These are phyloP conservation scores for Erpobdella octoculata DNA, from an alignment of 2,888 invertebrate genomes.

Conservation along the genomic window DNA sequence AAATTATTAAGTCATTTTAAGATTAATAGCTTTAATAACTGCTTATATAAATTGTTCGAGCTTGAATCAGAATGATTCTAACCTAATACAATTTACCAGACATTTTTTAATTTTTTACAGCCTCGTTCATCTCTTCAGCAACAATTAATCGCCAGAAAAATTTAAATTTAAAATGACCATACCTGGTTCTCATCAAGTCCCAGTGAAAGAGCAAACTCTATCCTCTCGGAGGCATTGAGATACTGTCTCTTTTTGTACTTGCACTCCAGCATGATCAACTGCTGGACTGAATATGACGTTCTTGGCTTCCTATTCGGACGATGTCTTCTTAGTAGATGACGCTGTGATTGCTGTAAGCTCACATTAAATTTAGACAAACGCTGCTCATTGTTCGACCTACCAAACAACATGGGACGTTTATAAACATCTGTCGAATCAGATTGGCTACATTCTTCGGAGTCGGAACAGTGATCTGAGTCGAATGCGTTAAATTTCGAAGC, in stretches of 20 bases:
- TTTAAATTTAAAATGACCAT: not conserved
- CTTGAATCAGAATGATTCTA: not conserved
- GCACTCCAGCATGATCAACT: conserved; percentile 75
- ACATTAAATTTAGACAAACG: not conserved
- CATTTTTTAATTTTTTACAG: no score
- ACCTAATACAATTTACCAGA: no score
- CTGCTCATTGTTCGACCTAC: not conserved
- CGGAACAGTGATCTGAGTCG: no score
- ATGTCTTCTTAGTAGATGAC: conserved; percentile 68
- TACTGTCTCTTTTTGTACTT: conserved; percentile 86
- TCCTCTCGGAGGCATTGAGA: conserved; percentile 79
- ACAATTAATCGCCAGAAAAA: no score
- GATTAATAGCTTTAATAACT: no score
- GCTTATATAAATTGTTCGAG: no score
- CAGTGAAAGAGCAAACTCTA: conserved; percentile 78
- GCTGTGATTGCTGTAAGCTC: conserved; percentile 45
- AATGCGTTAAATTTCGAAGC: no score
- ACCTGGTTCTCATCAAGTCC: conserved; percentile 77
- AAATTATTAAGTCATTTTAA: no score
- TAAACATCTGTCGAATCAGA: no score
- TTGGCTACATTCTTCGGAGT: no score
- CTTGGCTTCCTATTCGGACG: conserved; percentile 84
- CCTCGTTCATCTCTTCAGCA: no score
- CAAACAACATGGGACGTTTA: no score
- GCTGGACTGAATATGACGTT: conserved; percentile 87